phyloP scores from a whole-genome alignment of 2,888 invertebrate genomes.

The Caenorhabditis parvicauda region DNA sequence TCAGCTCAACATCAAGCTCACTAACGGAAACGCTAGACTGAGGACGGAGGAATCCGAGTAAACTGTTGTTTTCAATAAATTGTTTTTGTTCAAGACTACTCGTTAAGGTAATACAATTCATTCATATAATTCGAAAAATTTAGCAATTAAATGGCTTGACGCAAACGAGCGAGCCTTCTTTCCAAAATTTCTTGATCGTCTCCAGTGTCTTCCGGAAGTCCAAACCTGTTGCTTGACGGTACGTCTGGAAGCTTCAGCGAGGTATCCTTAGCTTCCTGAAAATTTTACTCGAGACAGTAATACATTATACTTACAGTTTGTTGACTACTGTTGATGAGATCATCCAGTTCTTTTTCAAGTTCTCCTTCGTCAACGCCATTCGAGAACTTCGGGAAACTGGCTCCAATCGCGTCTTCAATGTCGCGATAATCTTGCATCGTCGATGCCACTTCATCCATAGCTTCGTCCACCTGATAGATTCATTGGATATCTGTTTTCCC shows the following conservation, averaged over 20 bases:
- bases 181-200: conserved; percentile 16
- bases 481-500: not conserved
- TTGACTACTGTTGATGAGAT: conserved; percentile 21
- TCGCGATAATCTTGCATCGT: conserved; percentile 54
- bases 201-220: conserved; percentile 18
- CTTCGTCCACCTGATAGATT: conserved; percentile 46
- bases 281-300: not conserved
- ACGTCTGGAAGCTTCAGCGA: conserved; percentile 26
- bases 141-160: conserved; percentile 14
- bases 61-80: conserved; percentile 63
- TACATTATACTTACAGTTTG: not conserved
- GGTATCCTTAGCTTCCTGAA: conserved; percentile 20
- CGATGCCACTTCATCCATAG: conserved; percentile 55
- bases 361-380: conserved; percentile 20
- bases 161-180: conserved; percentile 13
- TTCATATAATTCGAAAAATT: not conserved
- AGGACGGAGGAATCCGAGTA: conserved; percentile 98
- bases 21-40: conserved; percentile 91
- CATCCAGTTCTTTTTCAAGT: conserved; percentile 30
- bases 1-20: conserved; percentile 87
- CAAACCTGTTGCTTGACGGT: conserved; percentile 20
- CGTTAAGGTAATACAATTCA: not conserved
- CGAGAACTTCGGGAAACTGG: not conserved
- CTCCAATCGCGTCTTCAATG: conserved; percentile 50
- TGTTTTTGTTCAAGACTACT: conserved; percentile 20